Conservation (phyloP, 2,888 invertebrate species). For the Melolontha melolontha region DNA sequence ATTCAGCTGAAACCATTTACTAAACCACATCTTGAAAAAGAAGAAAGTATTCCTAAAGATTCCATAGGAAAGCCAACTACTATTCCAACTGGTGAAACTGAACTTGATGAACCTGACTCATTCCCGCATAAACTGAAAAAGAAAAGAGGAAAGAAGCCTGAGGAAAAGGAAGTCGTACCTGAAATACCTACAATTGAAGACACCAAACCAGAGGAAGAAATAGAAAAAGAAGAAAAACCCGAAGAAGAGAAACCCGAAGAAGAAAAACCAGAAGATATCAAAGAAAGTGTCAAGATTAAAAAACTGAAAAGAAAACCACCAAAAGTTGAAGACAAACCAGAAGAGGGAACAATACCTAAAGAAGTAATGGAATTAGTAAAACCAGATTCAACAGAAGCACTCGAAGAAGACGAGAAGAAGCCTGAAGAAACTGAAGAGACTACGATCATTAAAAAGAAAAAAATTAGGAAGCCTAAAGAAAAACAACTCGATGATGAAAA, state of each 20-base stretch:
- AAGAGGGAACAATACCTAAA: constrained; percentile 30
- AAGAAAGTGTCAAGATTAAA: too few species aligned
- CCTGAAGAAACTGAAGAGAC: constrained; percentile 35
- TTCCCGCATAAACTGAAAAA: constrained; percentile 46
- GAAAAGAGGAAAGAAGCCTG: constrained; percentile 47
- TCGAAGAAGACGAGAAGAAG: constrained; percentile 41
- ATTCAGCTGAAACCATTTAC: constrained; percentile 62
- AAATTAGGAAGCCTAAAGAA: constrained; percentile 46
- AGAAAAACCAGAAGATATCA: constrained; percentile 50
- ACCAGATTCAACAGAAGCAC: constrained; percentile 58
- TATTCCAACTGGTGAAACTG: constrained; percentile 41
- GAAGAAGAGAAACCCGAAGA: constrained; percentile 45
- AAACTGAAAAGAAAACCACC: constrained; percentile 33
- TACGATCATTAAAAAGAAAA: constrained; percentile 6
- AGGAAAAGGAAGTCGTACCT: constrained; percentile 48
- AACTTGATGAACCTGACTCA: constrained; percentile 15
- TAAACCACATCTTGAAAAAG: constrained; percentile 55
- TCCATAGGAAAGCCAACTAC: constrained; percentile 45
- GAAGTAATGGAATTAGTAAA: constrained; percentile 61
- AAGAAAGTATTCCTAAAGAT: constrained; percentile 44
- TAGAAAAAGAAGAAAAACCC: constrained; percentile 55
- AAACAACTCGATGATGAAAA: constrained; percentile 45
- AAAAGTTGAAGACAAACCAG: constrained; percentile 56
- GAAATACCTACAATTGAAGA: constrained; percentile 51
- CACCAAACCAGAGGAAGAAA: constrained; percentile 47